Conservation (phyloP, 2,797 vertebrate species). For the Capromys pilorides region DNA sequence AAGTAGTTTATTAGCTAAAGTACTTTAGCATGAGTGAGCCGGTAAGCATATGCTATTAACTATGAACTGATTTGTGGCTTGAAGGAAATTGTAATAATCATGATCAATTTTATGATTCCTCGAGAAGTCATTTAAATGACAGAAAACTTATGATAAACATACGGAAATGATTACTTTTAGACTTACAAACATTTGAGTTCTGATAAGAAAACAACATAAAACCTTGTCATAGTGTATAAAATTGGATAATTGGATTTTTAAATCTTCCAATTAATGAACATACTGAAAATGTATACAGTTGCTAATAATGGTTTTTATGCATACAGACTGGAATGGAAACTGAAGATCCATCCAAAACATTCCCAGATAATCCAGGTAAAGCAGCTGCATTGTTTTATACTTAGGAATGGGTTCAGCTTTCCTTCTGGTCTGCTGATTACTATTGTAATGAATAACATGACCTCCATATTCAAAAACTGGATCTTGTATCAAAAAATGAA, state of each 20-base stretch:
- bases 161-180: constrained; percentile 9
- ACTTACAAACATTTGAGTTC: background rate
- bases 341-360: constrained; percentile 37
- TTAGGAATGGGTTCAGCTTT: constrained; percentile 2
- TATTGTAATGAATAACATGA: background rate
- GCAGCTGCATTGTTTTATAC: background rate
- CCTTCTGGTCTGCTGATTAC: background rate
- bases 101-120: constrained; percentile 25
- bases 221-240: constrained; percentile 1
- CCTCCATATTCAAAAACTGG: background rate
- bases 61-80: background rate
- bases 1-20: background rate
- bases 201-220: constrained; percentile 10
- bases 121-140: constrained; percentile 23
- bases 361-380: background rate
- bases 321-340: constrained; percentile 7
- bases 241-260: background rate
- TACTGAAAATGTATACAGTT: background rate
- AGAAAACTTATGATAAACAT: constrained; percentile 18
- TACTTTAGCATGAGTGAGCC: constrained; percentile 11
- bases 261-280: constrained; percentile 25
- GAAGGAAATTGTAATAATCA: background rate
- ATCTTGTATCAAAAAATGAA: constrained; percentile 2
- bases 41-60: background rate
- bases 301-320: background rate